These are phyloP conservation scores for human (Homo sapiens) DNA, from an alignment of 2,113 vertebrate species.

Conservation along the genomic window GRCh38 chr22:41897501-41898000, in stretches of 20 bases:
- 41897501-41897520: background rate
- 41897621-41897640: background rate
- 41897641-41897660: background rate
- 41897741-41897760: background rate
- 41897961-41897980: background rate
- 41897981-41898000: background rate
- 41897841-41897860: background rate
- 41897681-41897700: background rate
- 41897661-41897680: background rate
- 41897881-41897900: background rate
- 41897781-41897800: background rate
- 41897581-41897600: background rate
- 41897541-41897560: fast-evolving
- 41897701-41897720: background rate
- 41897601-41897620: background rate
- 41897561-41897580: background rate
- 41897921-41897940: background rate
- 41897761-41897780: background rate
- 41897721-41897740: background rate
- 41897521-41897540: background rate
- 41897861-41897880: background rate
- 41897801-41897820: background rate
- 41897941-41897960: background rate
- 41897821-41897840: background rate
- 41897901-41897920: background rate